Conservation (phyloP, 2,113 vertebrate genomes). For the Leptobrachium leishanense region DNA sequence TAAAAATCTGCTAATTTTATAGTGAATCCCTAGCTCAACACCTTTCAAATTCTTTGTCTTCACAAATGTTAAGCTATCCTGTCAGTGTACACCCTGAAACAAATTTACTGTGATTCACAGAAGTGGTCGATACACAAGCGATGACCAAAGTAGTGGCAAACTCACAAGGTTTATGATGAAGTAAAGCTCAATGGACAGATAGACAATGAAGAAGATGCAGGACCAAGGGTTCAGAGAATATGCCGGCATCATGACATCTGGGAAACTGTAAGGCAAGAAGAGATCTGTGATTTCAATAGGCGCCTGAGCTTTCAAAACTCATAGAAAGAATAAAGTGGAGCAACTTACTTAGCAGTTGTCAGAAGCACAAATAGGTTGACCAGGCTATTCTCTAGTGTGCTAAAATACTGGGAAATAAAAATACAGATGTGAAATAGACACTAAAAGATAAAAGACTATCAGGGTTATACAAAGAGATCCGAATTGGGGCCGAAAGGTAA, state of each 20-base stretch:
- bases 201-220: conserved; percentile 96
- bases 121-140: no score
- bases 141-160: neutral
- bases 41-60: no score
- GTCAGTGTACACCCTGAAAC: no score
- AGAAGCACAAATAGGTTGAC: conserved; percentile 94
- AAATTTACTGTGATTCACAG: no score
- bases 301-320: neutral
- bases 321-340: neutral
- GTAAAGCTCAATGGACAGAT: conserved; percentile 97
- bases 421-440: neutral
- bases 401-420: conserved; percentile 82
- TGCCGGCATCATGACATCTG: conserved; percentile 98
- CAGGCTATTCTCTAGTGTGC: conserved; percentile 91
- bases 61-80: no score
- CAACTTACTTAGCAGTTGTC: conserved; percentile 95
- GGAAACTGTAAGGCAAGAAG: conserved; percentile 73
- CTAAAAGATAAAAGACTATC: no score
- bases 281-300: neutral
- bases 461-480: no score
- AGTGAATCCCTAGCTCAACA: no score
- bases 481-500: no score
- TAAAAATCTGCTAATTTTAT: no score
- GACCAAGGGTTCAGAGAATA: conserved; percentile 93
- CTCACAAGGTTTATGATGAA: conserved; percentile 97